Base-by-base conservation (phyloP, 2,797 vertebrate species). In the Miichthys miiuy region DNA sequence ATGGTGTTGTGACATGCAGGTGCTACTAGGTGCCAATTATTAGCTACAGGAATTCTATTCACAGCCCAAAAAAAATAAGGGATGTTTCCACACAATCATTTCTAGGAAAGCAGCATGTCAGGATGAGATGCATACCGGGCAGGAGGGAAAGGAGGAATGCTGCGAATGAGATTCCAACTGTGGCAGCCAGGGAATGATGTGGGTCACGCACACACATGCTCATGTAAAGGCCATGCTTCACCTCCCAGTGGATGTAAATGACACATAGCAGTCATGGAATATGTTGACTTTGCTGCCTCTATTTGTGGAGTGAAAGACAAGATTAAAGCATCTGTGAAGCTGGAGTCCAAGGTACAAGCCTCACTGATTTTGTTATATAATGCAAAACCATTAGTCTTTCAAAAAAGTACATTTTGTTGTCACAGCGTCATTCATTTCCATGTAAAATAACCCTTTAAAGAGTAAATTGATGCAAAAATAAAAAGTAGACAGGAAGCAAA, bases 81-180 rank as follows among this genome's bases (percentile, higher is more conserved):
- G 3, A 25, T 14, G 48, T 47, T 70, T 55, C 60, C 50, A 70
- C 41, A 67, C 60, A 12, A 55, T 34, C 16, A 48, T 51, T 81
- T 69, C 52, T 38, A 48, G 41, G 55, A 82, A 79, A 84, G 67
- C 41, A 41, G 47, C 16, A 21, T 52, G 63, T 51, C 50, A 1
- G 71, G 60, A 50, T 60, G 42, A 73, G 71, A 82, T 38, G 52
- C 48, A 67, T 27, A 58, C 67, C 61, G 41, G 77, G 70, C 23
- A 5, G 65, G 77, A 82, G 61, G 65, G 70, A 80, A 42, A 58
- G 71, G 48, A 86, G 78, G 82, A 87, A 83, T 80, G 77, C 47
- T 64, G 67, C 27, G 1, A 85, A 82, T 70, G 52, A 69, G 68
- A 88, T 77, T 84, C 80, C 41, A 25, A 70, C 63, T 8, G 11